phyloP scores from a whole-genome alignment of 2,797 vertebrate species.

The Neoniphon sammara region DNA sequence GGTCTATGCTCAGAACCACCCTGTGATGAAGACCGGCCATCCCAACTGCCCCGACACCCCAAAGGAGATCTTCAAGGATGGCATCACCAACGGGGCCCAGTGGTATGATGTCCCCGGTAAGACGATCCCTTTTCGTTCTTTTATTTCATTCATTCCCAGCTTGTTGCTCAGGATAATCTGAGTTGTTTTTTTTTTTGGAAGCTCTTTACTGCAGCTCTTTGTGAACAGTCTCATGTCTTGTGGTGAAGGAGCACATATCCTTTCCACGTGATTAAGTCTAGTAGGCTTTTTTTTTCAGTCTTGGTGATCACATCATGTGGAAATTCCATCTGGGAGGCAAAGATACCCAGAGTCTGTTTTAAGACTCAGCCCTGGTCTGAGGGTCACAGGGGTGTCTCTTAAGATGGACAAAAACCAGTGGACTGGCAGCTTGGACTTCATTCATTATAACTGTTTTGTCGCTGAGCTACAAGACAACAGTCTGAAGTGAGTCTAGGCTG shows the following conservation, averaged over 20 bases:
- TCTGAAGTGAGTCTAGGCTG: slow-evolving; percentile 2
- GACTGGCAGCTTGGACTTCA: not conserved
- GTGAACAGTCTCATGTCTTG: slow-evolving; percentile 13
- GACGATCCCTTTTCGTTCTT: slow-evolving; percentile 29
- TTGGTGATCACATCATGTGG: slow-evolving; percentile 6
- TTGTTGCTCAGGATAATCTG: not conserved
- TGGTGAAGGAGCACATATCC: not conserved
- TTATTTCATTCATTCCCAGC: not conserved
- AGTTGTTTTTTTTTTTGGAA: not conserved
- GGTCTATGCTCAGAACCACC: slow-evolving; percentile 90
- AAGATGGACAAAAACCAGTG: not conserved
- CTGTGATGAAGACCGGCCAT: slow-evolving; percentile 91
- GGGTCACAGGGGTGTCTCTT: not conserved
- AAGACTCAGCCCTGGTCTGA: not conserved
- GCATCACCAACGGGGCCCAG: slow-evolving; percentile 94
- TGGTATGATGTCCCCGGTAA: slow-evolving; percentile 97
- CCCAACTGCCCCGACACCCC: slow-evolving; percentile 85
- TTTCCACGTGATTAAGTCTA: slow-evolving; percentile 23
- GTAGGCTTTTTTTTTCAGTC: not conserved
- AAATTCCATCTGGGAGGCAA: slow-evolving; percentile 6
- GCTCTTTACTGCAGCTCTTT: not conserved
- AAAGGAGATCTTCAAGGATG: slow-evolving; percentile 88
- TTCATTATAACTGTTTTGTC: not conserved
- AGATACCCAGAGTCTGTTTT: not conserved
- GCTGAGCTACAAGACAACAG: not conserved